Evolutionary conservation across 2,113 vertebrate species (phyloP), one percentile per base, ranked within the genome.

Genomic region (Gallinago paraguaiae): DNA sequence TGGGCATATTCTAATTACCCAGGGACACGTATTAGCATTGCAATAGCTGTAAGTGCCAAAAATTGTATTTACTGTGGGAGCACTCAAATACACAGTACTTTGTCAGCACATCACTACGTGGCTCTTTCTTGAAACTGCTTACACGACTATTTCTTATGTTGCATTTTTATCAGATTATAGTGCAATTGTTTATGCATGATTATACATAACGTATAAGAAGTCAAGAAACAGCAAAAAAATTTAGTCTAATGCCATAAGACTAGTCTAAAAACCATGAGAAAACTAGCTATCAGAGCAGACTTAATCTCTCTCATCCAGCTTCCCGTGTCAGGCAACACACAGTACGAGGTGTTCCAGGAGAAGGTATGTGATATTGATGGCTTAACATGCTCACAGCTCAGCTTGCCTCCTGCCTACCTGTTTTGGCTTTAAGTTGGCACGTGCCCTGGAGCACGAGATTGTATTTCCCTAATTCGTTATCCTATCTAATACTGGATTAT

Each of bases 381-480:
- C 18, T 77, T 51, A 91, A 85, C 5, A 4, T 23, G 37, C 17
- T 51, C 51, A 37, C 33, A 78, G 24, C 23, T 45, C 35, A 48
- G 19, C 18, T 81, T 50, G 33, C 65, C 75, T 69, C 57, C 80
- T 64, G 31, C 46, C 23, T 85, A 43, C 28, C 14, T 57, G 13
- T 25, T 57, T 39, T 53, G 31, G 25, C 28, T 57, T 59, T 70
- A 56, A 48, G 5, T 5, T 90, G 61, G 53, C 48, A 78, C 53
- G 6, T 22, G 7, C 6, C 23, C 43, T 48, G 48, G 56, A 60
- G 43, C n/a, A 39, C 70, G 43, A 95, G 43, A 74, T 14, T 75
- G 48, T 72, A 70, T 90, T 95, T 91, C 48, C 43, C 27, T 95
- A 76, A 82, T 92, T 61, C 79, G 48, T 68, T 94, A 59, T 67